Evolutionary conservation across 2,113 vertebrate species (phyloP).

Genomic region (Crotalus viridis): DNA sequence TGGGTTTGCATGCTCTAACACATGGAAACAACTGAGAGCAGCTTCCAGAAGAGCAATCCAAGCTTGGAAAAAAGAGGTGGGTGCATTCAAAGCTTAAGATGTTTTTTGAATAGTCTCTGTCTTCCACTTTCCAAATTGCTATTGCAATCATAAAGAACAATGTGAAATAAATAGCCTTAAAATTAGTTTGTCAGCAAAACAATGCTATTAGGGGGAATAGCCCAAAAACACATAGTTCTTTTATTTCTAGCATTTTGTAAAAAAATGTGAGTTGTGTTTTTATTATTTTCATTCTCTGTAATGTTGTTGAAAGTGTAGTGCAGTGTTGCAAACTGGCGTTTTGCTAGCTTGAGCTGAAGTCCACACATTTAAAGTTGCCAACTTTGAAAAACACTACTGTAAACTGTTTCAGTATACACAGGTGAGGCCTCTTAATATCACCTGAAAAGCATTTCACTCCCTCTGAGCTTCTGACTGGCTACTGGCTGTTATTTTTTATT

Average conservation of each 20-base stretch:
- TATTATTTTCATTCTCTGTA: slow-evolving; percentile 44
- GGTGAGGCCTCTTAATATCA: slow-evolving; percentile 25
- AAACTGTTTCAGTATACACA: slow-evolving; percentile 65
- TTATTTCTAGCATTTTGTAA: slow-evolving; percentile 24
- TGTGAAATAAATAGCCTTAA: slow-evolving; percentile 38
- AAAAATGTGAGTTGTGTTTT: not conserved
- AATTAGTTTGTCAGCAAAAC: slow-evolving; percentile 38
- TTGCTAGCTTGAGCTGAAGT: not conserved
- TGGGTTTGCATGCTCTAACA: not conserved
- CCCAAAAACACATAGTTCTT: slow-evolving; percentile 2
- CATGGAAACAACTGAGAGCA: not conserved
- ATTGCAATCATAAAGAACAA: not conserved
- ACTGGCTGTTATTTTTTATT: slow-evolving; percentile 8
- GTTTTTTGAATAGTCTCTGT: not conserved
- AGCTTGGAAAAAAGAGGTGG: not conserved
- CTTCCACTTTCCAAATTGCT: not conserved
- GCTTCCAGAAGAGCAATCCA: not conserved
- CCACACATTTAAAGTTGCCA: not conserved
- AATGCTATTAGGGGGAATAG: not conserved
- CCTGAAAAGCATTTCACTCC: slow-evolving; percentile 36
- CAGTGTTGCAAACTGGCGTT: slow-evolving; percentile 46
- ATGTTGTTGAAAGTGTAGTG: slow-evolving; percentile 42
- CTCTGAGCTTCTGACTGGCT: not conserved
- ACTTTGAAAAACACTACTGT: not conserved
- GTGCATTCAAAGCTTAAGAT: not conserved